A percentile compares a stretch with the other conserved stretches of the same genome.
phyloP scores from a whole-genome alignment of 2,797 vertebrate genomes.

The Muraenolepis orangiensis region DNA sequence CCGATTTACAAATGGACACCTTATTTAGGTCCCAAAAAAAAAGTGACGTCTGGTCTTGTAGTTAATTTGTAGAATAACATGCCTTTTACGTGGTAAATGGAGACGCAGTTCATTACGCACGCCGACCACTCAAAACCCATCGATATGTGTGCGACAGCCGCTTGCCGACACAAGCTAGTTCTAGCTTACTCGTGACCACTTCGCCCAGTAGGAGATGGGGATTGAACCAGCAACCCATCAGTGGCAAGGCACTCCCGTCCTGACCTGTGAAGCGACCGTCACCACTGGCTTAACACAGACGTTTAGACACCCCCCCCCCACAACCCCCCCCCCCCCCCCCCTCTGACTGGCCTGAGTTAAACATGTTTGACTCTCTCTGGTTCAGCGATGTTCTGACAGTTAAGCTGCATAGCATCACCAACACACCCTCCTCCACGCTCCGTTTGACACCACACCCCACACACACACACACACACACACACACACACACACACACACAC shows the following conservation, averaged over 20 bases:
- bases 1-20: too few species aligned
- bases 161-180: not conserved
- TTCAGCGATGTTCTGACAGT: not conserved
- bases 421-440: too few species aligned
- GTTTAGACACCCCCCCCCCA: not conserved
- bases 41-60: too few species aligned
- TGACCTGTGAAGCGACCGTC: not conserved
- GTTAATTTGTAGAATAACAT: not conserved
- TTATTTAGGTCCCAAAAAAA: too few species aligned
- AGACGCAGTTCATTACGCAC: not conserved
- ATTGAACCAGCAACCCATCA: not conserved
- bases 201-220: not conserved
- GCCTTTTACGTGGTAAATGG: not conserved
- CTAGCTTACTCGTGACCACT: too few species aligned
- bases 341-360: not conserved
- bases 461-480: conserved; percentile 11
- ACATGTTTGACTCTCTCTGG: not conserved
- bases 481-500: conserved; percentile 27
- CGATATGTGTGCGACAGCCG: not conserved
- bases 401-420: not conserved
- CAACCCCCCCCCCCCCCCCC: too few species aligned
- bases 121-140: too few species aligned
- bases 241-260: not conserved
- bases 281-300: not conserved
- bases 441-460: conserved; percentile 9